Conservation (phyloP, 2,113 vertebrate genomes). For the Otolemur garnettii region DNA sequence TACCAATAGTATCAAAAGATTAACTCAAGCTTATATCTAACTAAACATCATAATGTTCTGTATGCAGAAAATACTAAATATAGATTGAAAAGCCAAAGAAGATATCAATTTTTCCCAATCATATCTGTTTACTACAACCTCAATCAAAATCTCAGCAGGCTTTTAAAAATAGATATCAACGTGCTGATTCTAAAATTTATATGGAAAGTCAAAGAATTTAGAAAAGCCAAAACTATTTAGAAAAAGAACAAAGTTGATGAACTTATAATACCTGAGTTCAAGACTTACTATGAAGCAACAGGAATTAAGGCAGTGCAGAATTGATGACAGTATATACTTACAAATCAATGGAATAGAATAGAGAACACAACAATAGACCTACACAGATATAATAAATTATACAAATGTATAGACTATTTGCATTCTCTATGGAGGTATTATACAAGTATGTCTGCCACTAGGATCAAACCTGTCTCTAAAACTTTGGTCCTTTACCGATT, state of each 20-base stretch:
- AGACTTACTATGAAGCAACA: not conserved
- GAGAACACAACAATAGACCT: not conserved
- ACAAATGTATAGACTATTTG: not conserved
- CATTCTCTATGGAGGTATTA: not conserved
- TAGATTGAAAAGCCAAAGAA: not conserved
- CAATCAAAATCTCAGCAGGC: not conserved
- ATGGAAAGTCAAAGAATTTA: not conserved
- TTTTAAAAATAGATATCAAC: not conserved
- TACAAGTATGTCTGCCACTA: not conserved
- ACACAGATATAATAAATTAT: not conserved
- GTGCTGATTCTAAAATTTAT: not conserved
- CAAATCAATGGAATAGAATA: not conserved
- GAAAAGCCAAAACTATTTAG: not conserved
- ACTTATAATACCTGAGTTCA: not conserved
- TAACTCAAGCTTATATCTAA: not conserved
- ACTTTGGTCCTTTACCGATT: not conserved
- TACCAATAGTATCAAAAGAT: not conserved
- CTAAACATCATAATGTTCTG: not conserved
- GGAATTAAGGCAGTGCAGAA: not conserved
- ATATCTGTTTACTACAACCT: not conserved
- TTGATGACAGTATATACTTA: not conserved
- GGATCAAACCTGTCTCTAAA: not conserved
- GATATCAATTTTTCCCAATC: not conserved
- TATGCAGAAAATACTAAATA: not conserved
- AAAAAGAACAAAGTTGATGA: not conserved